Percentiles rank a stretch among this genome's conserved stretches.
Conservation (phyloP, 2,113 vertebrate species). For the Mesitornis unicolor region DNA sequence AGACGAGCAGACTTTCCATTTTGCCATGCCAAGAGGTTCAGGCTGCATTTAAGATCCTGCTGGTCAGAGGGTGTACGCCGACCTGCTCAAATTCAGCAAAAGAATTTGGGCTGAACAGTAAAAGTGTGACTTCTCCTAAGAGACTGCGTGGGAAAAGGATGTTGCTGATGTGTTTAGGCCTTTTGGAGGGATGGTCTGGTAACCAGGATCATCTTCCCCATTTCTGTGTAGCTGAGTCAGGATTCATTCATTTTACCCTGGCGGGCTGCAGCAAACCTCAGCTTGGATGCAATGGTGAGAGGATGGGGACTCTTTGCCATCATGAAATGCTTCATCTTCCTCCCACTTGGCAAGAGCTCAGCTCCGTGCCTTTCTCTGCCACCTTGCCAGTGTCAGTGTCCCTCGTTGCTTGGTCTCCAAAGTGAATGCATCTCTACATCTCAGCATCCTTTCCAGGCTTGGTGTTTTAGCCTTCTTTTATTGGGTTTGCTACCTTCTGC, state of each 20-base stretch:
- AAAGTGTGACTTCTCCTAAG: slow-evolving; percentile 11
- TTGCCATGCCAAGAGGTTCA: background rate
- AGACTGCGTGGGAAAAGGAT: slow-evolving; percentile 4
- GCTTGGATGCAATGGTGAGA: background rate
- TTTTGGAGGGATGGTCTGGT: background rate
- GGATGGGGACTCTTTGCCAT: background rate
- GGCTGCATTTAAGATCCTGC: background rate
- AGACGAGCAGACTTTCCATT: background rate
- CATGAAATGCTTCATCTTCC: background rate
- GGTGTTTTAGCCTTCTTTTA: background rate
- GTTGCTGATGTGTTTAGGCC: background rate
- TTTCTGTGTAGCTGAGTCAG: background rate
- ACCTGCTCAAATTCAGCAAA: background rate
- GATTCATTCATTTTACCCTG: background rate
- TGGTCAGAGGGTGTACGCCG: background rate
- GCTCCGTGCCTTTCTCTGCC: background rate
- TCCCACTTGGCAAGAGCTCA: background rate
- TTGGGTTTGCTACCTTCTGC: background rate
- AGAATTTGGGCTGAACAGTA: background rate
- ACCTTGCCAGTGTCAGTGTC: accelerated
- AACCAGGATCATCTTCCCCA: background rate
- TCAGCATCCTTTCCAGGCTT: background rate
- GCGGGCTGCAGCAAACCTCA: background rate
- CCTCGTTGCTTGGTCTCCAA: background rate
- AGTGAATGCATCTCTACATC: background rate